Base-by-base conservation (phyloP, 2,113 vertebrate species). In the Cynocephalus volans region DNA sequence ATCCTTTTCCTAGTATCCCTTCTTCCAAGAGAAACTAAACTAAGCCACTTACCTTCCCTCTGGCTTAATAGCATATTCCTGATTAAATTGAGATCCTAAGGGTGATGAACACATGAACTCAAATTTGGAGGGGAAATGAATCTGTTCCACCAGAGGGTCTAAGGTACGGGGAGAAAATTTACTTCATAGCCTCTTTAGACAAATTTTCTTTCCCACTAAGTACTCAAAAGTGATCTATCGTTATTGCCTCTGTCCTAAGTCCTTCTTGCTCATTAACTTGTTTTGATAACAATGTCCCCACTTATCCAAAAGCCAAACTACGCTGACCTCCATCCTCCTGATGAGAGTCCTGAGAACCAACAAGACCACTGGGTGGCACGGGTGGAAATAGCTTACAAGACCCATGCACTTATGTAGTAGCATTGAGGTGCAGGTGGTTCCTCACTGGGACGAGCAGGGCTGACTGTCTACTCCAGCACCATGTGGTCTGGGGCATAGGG, bases 21-120 rank as follows among this genome's bases (percentile, higher is more conserved):
- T 75, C 72, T 86, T 54, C 50, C 62, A 12, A 31, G n/a, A 96
- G 36, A 95, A 77, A 41, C 50, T 88, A 88, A 93, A 77, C 12
- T 56, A 73, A 93, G 23, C 4, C 56, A 50, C 62, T 75, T 70
- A 11, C 31, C n/a, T 64, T 5, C 3, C 67, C 24, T 82, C 45
- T 82, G 36, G 41, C 24, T 96, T 65, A 75, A 24, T 62, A 41
- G 84, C 64, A 64, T 62, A 48, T 14, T n/a, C 41, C n/a, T 23
- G 4, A 84, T n/a, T 75, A 94, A 79, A 75, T n/a, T 54, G 14
- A 83, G 52, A 67, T 13, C 56, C 50, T 67, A 23, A 91, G 28
- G 36, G 45, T 45, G 83, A 91, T 56, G 56, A 56, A 19, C 58
- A 48, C 14, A 60, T 24, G 9, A 3, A 24, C 24, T 31, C 33